Conservation (phyloP, 2,797 vertebrate genomes). For the Aulostomus chinensis region DNA sequence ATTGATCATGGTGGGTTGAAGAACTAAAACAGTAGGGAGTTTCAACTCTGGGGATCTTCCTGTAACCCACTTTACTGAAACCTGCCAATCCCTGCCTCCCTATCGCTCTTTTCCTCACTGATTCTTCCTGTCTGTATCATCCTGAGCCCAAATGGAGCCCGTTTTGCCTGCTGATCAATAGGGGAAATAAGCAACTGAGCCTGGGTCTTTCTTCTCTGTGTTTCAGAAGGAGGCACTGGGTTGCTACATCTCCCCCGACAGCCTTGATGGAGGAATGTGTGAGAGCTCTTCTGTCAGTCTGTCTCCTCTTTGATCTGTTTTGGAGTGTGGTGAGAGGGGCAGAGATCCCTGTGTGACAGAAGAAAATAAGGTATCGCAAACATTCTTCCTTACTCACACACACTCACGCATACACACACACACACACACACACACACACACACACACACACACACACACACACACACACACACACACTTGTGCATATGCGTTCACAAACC, state of each 20-base stretch:
- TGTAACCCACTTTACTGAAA: conserved; percentile 55
- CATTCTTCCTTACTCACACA: background rate
- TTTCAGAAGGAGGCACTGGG: conserved; percentile 5
- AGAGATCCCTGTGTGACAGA: conserved; percentile 5
- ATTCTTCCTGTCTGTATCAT: conserved; percentile 39
- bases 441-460: no score
- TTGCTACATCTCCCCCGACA: conserved; percentile 5
- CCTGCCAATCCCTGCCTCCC: conserved; percentile 19
- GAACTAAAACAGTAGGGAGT: conserved; percentile 29
- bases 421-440: no score
- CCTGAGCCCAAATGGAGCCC: conserved; percentile 40
- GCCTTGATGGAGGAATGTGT: conserved; percentile 30
- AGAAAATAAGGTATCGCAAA: conserved; percentile 8
- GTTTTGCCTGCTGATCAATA: conserved; percentile 59
- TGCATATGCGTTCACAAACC: background rate
- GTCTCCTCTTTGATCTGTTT: conserved; percentile 39
- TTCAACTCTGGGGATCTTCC: conserved; percentile 46
- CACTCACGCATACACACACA: no score
- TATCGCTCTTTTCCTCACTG: conserved; percentile 38
- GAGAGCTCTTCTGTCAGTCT: conserved; percentile 46
- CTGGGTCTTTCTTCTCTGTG: conserved; percentile 28
- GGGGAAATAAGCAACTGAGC: conserved; percentile 26
- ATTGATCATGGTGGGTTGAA: conserved; percentile 38
- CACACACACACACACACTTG: background rate
- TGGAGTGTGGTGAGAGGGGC: background rate